Percentiles rank a stretch among this genome's conserved stretches.
phyloP scores from a whole-genome alignment of 2,113 vertebrate genomes.

The Lathamus discolor region DNA sequence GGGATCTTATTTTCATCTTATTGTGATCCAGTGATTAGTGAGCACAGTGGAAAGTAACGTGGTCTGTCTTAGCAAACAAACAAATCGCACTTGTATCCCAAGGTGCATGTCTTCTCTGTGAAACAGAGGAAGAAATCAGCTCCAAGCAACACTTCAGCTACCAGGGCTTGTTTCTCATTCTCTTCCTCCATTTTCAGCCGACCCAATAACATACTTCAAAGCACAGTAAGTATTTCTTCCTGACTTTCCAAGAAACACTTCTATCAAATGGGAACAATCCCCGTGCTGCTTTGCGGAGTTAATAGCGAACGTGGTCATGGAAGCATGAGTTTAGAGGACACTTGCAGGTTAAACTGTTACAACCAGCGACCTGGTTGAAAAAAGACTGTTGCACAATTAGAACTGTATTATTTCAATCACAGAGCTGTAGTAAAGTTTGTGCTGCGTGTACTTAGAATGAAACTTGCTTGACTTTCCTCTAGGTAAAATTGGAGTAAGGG shows the following conservation, averaged over 20 bases:
- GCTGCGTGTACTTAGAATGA: not conserved
- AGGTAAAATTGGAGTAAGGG: not conserved
- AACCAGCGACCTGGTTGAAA: not conserved
- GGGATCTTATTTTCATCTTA: constrained; percentile 50
- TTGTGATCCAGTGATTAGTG: constrained; percentile 13
- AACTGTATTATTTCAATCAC: not conserved
- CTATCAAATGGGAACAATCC: not conserved
- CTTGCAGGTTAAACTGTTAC: not conserved
- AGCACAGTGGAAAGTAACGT: not conserved
- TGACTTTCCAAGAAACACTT: constrained; percentile 25
- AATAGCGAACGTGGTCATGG: not conserved
- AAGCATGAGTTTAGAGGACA: not conserved
- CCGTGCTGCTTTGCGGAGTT: constrained; percentile 33
- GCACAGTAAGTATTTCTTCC: not conserved
- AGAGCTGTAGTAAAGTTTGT: not conserved
- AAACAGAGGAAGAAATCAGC: not conserved
- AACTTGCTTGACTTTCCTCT: not conserved
- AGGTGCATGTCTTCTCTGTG: not conserved
- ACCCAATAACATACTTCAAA: not conserved
- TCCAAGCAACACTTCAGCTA: not conserved
- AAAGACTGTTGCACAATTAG: not conserved
- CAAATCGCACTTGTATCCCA: not conserved
- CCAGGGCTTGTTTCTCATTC: not conserved
- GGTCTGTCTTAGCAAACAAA: not conserved
- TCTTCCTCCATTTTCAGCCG: not conserved